Evolutionary conservation across 2,113 vertebrate genomes (phyloP), one percentile per base, ranked within the genome.

Genomic region (Hipposideros armiger): DNA sequence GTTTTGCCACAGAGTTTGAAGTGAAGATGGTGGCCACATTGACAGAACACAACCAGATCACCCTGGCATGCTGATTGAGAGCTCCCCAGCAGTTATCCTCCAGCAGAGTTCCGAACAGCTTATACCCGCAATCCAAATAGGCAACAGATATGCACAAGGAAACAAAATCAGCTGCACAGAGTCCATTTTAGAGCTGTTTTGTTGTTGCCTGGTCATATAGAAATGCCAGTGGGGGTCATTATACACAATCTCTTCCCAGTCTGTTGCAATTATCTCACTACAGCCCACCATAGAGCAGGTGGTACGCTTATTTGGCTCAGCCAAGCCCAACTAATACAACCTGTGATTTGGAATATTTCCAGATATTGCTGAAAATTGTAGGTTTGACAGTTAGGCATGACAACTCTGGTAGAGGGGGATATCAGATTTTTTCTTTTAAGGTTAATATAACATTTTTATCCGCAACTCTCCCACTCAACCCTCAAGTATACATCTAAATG

Each of bases 311-410:
- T 69, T 45, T n/a, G 45, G 66, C 45, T 32, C 62, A 86, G n/a
- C 28, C 32, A 56, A 96, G 83, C 15, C 17, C 62, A 88, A 16
- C 50, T 74, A 80, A 93, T 54, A 16, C 26, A 85, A 85, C 52
- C 60, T 54, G 30, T 90, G 62, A 83, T 50, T 84, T 92, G 87
- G 82, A 95, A 73, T 86, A n/a, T 80, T 92, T 86, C 70, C 74
- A 95, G 47, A 81, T 52, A 13, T 87, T 76, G 22, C 66, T 58
- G 54, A 85, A 81, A 80, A 84, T 26, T 72, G 11, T 24, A 40
- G 19, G 14, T 58, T 87, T 91, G 66, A 95, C 36, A 67, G 58
- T 19, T 42, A 82, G 15, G 16, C 20, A 32, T n/a, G 28, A 64
- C 76, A n/a, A 42, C 26, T 84, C 0, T 22, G 3, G 56, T 66